Evolutionary conservation across 2,113 vertebrate species (phyloP), one percentile per base, ranked within the genome.

Genomic region (Promerops cafer): DNA sequence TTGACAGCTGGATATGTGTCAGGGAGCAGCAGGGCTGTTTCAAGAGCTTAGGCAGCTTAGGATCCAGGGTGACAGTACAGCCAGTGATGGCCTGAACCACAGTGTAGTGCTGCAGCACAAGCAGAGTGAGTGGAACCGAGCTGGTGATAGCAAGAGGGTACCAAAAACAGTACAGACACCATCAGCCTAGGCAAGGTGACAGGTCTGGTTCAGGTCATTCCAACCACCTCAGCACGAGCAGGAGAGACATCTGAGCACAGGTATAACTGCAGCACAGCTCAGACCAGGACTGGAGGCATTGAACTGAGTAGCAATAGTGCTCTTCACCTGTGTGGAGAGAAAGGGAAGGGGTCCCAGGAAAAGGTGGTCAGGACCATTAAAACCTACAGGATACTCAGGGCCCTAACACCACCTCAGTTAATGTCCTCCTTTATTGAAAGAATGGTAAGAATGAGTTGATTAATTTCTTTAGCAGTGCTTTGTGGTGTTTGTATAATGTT

Each of bases 41-140:
- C 28, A 7, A 22, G 24, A 33, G 8, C 11, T 14, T 27, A 85
- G 21, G 18, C 24, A 78, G 9, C 21, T 53, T n/a, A 44, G 18
- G n/a, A 78, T 17, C 26, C 47, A n/a, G 16, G 9, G 14, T 72
- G 59, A 52, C 21, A 68, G 35, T 28, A 26, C 37, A 76, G 26
- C 37, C 30, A 17, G 35, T 20, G 24, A 26, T 65, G 7, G 13
- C 22, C 8, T 1, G 0, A 53, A 35, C 13, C 7, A 8, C 3
- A 2, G 7, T 30, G 19, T 9, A 77, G 22, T 17, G 30, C 57
- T n/a, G 30, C 44, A 68, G 27, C 26, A 57, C 1, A 4, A 52
- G 7, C 16, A 61, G 42, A 23, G 12, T 5, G 14, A 16, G 19
- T 27, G n/a, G 20, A 83, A 44, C 3, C 0, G 0, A 75, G 30